phyloP scores from a whole-genome alignment of 2,888 invertebrate species.

The Bugula neritina region DNA sequence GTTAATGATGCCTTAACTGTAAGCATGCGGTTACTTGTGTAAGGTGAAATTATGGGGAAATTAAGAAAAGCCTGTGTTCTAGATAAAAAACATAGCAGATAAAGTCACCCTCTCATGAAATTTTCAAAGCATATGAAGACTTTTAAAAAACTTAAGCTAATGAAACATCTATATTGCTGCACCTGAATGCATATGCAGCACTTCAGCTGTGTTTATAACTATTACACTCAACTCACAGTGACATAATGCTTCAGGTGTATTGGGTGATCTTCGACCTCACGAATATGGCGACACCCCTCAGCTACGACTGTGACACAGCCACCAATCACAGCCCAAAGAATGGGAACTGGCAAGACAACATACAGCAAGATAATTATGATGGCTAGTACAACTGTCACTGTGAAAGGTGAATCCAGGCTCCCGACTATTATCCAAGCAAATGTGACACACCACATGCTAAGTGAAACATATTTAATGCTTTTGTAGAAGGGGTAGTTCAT shows the following conservation, averaged over 20 bases:
- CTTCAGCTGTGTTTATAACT: too few species aligned
- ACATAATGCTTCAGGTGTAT: neutral
- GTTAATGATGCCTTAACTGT: too few species aligned
- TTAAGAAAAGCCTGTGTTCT: too few species aligned
- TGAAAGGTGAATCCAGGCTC: neutral
- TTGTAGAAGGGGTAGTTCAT: neutral
- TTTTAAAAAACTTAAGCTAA: too few species aligned
- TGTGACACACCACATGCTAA: neutral
- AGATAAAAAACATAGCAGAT: too few species aligned
- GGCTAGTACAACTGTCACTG: neutral
- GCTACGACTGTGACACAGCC: neutral
- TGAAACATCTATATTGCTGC: too few species aligned
- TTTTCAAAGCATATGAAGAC: too few species aligned
- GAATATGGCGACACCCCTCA: neutral
- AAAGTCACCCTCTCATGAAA: too few species aligned
- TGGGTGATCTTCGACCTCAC: neutral
- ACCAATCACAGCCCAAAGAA: slow-evolving; percentile 15
- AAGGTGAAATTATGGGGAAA: too few species aligned
- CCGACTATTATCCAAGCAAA: neutral
- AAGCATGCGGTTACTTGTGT: too few species aligned
- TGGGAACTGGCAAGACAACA: slow-evolving; percentile 18
- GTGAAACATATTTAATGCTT: neutral
- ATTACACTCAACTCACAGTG: slow-evolving; percentile 21
- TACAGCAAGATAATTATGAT: slow-evolving; percentile 1
- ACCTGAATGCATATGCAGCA: too few species aligned